Conservation (phyloP, 2,888 invertebrate genomes). For the Philopedon plagiatum region DNA sequence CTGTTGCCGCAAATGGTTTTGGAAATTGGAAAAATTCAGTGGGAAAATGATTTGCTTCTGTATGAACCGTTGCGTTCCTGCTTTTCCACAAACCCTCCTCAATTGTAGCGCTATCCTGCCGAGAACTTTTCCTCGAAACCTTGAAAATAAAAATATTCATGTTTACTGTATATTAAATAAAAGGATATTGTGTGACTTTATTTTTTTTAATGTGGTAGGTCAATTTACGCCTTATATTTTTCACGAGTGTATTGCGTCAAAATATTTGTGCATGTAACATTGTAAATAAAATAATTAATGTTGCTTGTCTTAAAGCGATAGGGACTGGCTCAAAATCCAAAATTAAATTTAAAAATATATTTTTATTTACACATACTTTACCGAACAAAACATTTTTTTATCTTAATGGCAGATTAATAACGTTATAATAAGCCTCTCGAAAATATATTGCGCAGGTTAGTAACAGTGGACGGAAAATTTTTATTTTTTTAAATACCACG, state of each 20-base stretch:
- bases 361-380: slow-evolving; percentile 21
- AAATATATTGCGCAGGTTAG: slow-evolving; percentile 48
- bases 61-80: no score
- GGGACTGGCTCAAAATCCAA: slow-evolving; percentile 21
- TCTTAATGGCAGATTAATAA: slow-evolving; percentile 38
- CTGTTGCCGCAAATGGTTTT: neutral
- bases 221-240: slow-evolving; percentile 13
- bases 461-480: neutral
- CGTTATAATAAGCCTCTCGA: slow-evolving; percentile 31
- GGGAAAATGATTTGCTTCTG: no score
- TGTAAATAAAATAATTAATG: slow-evolving; percentile 28
- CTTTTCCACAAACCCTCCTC: no score
- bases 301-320: slow-evolving; percentile 24
- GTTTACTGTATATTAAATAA: no score
- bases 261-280: slow-evolving; percentile 35
- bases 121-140: no score
- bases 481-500: neutral
- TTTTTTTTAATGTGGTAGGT: slow-evolving; percentile 10
- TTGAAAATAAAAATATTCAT: no score
- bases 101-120: no score
- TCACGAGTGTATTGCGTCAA: slow-evolving; percentile 8
- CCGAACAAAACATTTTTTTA: slow-evolving; percentile 44
- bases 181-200: no score
- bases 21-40: no score
- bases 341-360: slow-evolving; percentile 39